These are phyloP conservation scores for Griposia aprilina DNA, from an alignment of 2,888 invertebrate species.

Conservation along the genomic window DNA sequence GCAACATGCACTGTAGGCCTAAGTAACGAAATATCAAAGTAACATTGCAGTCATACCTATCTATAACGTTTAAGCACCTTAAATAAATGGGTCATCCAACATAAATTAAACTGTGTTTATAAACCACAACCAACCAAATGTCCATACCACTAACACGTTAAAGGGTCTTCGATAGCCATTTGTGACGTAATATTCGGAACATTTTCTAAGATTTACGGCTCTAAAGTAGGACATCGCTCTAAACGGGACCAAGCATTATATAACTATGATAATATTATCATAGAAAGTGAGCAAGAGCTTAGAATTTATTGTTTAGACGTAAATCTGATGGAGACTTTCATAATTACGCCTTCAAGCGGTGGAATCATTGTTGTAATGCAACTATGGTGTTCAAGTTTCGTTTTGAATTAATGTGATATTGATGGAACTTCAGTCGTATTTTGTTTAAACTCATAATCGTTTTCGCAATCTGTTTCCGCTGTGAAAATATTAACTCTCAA, in stretches of 20 bases:
- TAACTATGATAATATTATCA: slow-evolving; percentile 57
- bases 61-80: not conserved
- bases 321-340: slow-evolving; percentile 58
- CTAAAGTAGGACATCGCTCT: slow-evolving; percentile 59
- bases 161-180: slow-evolving; percentile 30
- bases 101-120: slow-evolving; percentile 2
- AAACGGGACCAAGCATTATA: slow-evolving; percentile 61
- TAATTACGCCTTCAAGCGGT: slow-evolving; percentile 55
- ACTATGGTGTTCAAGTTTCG: slow-evolving; percentile 2
- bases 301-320: slow-evolving; percentile 62
- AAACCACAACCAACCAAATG: slow-evolving; percentile 7
- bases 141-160: slow-evolving; percentile 25
- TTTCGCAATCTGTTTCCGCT: not conserved
- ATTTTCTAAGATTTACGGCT: slow-evolving; percentile 56
- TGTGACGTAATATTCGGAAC: slow-evolving; percentile 48
- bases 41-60: not conserved
- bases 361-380: slow-evolving; percentile 35
- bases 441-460: no score
- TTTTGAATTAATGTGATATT: not conserved
- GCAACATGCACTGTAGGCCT: not conserved
- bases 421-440: not conserved
- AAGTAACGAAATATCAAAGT: not conserved
- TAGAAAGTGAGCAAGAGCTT: slow-evolving; percentile 61
- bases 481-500: not conserved
- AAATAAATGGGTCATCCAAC: not conserved